These are phyloP conservation scores for Lacerta viridis DNA, from an alignment of 2,797 vertebrate species.

Conservation along the genomic window DNA sequence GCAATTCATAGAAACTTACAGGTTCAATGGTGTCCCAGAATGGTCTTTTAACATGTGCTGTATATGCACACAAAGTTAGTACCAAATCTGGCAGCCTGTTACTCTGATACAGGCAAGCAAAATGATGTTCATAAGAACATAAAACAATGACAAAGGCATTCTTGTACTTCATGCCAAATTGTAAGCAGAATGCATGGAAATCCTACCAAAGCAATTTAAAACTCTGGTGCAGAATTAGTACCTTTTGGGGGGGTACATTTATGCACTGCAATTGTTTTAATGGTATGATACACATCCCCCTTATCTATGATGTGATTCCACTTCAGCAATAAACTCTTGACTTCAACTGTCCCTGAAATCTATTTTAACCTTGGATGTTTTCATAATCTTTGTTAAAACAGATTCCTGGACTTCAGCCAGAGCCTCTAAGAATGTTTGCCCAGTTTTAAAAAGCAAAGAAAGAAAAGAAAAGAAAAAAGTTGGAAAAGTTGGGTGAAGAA, in stretches of 20 bases:
- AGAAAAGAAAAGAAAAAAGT: neutral
- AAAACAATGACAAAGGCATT: neutral
- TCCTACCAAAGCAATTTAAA: neutral
- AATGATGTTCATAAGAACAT: neutral
- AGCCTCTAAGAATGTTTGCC: neutral
- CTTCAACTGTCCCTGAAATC: slow-evolving; percentile 1
- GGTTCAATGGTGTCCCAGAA: neutral
- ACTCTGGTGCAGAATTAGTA: neutral
- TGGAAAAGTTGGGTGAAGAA: neutral
- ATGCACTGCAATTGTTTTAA: neutral
- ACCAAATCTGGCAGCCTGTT: neutral
- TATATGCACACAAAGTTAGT: neutral
- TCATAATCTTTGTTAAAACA: slow-evolving; percentile 5
- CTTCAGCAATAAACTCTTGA: neutral
- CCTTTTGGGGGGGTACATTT: neutral
- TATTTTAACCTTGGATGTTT: neutral
- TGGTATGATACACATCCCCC: neutral
- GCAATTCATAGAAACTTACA: neutral
- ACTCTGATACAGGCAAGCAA: neutral
- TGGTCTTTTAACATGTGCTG: neutral
- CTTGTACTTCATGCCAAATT: neutral
- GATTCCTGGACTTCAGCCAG: slow-evolving; percentile 4
- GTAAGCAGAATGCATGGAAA: neutral
- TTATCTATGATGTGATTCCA: neutral
- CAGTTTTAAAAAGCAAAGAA: neutral